Percentiles rank a stretch among this genome's conserved stretches.
phyloP scores from a whole-genome alignment of 92 coral and sea anemone species.

The Muricea muricata region DNA sequence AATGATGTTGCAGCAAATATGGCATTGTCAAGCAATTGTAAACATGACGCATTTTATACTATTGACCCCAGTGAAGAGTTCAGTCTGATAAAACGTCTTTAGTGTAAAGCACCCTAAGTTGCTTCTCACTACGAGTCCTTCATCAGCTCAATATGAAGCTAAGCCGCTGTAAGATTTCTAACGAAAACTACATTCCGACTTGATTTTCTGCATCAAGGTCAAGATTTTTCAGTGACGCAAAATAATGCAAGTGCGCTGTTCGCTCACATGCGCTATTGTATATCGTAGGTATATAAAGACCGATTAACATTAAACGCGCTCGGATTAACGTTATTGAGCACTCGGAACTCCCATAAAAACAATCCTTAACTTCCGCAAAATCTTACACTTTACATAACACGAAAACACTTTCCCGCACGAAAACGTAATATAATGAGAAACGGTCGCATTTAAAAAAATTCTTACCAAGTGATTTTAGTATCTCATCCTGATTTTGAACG shows the following conservation, averaged over 20 bases:
- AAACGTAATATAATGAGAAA: neutral
- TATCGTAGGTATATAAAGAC: neutral
- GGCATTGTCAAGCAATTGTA: conserved; percentile 35
- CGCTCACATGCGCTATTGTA: neutral
- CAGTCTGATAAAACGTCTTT: conserved; percentile 22
- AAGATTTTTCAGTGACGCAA: neutral
- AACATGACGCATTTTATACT: conserved; percentile 1
- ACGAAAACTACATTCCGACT: conserved; percentile 27
- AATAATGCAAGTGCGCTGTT: neutral
- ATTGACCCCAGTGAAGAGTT: conserved; percentile 15
- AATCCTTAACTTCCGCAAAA: conserved; percentile 33
- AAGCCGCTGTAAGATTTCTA: conserved; percentile 31
- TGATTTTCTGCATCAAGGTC: neutral
- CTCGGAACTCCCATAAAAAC: conserved; percentile 20
- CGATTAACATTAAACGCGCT: conserved; percentile 32
- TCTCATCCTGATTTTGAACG: conserved; percentile 71
- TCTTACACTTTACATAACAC: conserved; percentile 2
- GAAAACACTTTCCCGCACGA: conserved; percentile 11
- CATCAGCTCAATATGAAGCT: conserved; percentile 36
- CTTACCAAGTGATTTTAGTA: conserved; percentile 85
- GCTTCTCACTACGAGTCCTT: conserved; percentile 41
- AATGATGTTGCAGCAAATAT: neutral
- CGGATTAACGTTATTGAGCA: conserved; percentile 20
- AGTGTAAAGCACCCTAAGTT: conserved; percentile 25
- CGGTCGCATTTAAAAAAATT: neutral